Percentiles rank a stretch among this genome's conserved stretches.
Conservation (phyloP, 2,888 invertebrate genomes). For the Craniophora ligustri region DNA sequence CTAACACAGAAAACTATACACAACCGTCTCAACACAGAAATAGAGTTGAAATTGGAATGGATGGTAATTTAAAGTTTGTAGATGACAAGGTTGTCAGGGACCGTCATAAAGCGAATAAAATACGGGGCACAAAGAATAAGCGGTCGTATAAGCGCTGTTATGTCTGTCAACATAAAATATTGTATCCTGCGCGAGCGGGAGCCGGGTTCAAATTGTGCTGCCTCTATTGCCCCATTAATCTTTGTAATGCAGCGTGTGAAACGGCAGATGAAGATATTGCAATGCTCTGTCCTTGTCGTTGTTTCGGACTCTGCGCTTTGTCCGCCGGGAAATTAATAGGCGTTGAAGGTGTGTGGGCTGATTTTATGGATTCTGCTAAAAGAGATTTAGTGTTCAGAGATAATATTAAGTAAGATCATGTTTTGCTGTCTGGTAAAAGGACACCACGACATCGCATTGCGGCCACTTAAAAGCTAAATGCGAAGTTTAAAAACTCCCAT, state of each 20-base stretch:
- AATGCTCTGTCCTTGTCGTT: constrained; percentile 66
- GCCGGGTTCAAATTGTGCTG: constrained; percentile 83
- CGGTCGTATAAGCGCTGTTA: constrained; percentile 88
- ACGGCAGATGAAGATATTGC: constrained; percentile 80
- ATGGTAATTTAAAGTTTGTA: constrained; percentile 32
- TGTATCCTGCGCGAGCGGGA: constrained; percentile 84
- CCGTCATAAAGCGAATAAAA: constrained; percentile 89
- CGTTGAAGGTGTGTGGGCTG: constrained; percentile 58
- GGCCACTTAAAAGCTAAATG: constrained; percentile 31
- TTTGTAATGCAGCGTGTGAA: constrained; percentile 82
- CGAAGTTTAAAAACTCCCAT: too few relatives aligned
- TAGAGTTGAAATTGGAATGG: constrained; percentile 62
- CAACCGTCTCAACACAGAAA: constrained; percentile 34
- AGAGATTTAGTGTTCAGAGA: constrained; percentile 56
- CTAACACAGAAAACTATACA: constrained; percentile 22
- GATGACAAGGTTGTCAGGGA: constrained; percentile 65
- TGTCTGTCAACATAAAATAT: constrained; percentile 89
- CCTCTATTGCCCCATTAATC: constrained; percentile 84
- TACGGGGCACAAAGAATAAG: constrained; percentile 88
- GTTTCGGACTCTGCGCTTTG: constrained; percentile 58
- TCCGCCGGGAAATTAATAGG: constrained; percentile 57
- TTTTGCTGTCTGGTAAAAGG: constrained; percentile 49
- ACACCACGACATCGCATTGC: constrained; percentile 27
- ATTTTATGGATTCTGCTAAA: constrained; percentile 59
- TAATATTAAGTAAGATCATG: constrained; percentile 58